Conservation (phyloP, 2,888 invertebrate species). For the Phengaris arion region DNA sequence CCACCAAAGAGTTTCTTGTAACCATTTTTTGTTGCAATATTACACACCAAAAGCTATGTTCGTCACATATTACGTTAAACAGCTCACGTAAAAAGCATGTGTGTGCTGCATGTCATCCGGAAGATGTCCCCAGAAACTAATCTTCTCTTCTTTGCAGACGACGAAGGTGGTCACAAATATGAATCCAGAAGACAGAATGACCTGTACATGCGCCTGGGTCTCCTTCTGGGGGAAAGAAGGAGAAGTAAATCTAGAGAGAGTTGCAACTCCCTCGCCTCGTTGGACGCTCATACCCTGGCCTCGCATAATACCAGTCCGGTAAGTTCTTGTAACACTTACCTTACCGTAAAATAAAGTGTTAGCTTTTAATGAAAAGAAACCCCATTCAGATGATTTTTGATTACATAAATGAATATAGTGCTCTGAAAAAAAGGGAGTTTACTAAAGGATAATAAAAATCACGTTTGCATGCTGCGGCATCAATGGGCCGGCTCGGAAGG, state of each 20-base stretch:
- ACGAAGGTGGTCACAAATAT: slow-evolving; percentile 84
- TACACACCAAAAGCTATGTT: background rate
- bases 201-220: slow-evolving; percentile 89
- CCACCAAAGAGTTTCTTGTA: too few relatives aligned
- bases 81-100: background rate
- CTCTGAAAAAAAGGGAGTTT: too few relatives aligned
- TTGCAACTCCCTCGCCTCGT: slow-evolving; percentile 78
- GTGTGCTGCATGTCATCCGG: slow-evolving; percentile 18
- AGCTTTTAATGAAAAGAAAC: too few relatives aligned
- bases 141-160: slow-evolving; percentile 73
- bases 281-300: slow-evolving; percentile 83
- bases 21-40: too few relatives aligned
- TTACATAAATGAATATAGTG: too few relatives aligned
- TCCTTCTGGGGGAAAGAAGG: slow-evolving; percentile 85
- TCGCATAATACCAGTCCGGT: slow-evolving; percentile 92
- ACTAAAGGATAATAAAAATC: too few relatives aligned
- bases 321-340: slow-evolving; percentile 38
- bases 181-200: slow-evolving; percentile 82
- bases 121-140: background rate
- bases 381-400: too few relatives aligned
- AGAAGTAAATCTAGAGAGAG: slow-evolving; percentile 72
- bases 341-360: too few relatives aligned
- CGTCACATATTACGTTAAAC: too few relatives aligned
- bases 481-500: too few relatives aligned
- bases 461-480: too few relatives aligned